A percentile compares a stretch with the other conserved stretches of the same genome.
Conservation (phyloP, 2,888 invertebrate species). For the Cylloceria caligata region DNA sequence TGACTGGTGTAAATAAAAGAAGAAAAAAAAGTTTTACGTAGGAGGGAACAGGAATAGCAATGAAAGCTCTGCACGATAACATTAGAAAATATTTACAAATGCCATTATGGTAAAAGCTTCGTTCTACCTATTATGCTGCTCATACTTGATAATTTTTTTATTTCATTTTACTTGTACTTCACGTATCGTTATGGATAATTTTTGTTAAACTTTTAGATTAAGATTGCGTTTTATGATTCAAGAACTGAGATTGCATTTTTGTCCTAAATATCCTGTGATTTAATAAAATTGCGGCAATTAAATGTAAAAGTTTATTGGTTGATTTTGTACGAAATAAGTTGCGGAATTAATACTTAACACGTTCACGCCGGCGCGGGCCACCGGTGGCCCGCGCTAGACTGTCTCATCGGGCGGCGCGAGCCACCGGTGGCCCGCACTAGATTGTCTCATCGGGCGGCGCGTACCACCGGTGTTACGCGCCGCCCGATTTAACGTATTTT, state of each 20-base stretch:
- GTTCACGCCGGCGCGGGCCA: too few species aligned
- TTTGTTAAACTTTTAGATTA: constrained; percentile 9
- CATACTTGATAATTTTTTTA: background rate
- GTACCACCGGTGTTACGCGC: too few species aligned
- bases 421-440: too few species aligned
- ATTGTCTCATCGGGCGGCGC: too few species aligned
- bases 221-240: constrained; percentile 61
- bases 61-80: background rate
- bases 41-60: background rate
- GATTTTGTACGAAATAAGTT: background rate
- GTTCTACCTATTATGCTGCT: background rate
- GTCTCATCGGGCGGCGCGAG: too few species aligned
- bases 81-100: background rate
- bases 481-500: too few species aligned
- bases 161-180: background rate
- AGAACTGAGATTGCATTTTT: constrained; percentile 68
- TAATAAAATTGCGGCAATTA: constrained; percentile 32
- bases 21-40: background rate
- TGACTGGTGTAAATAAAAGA: constrained; percentile 55
- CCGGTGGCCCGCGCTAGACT: too few species aligned
- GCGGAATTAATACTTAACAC: background rate
- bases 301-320: background rate
- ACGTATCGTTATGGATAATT: background rate
- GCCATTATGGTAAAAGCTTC: background rate
- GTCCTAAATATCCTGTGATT: constrained; percentile 55